These are phyloP conservation scores for Laupala kohalensis DNA, from an alignment of 1,140 invertebrate genomes.

Conservation along the genomic window DNA sequence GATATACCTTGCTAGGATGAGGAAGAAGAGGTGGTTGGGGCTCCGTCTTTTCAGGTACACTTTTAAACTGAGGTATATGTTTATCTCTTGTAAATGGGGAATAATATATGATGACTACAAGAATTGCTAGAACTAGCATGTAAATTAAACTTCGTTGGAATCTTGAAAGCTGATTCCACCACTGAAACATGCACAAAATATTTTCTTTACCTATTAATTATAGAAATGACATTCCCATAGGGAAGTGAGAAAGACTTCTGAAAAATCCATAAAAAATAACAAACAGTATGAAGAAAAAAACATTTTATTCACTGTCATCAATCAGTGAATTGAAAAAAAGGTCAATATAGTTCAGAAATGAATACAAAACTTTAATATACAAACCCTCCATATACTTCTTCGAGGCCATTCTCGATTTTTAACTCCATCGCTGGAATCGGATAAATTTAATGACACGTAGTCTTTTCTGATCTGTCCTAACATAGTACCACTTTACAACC, in stretches of 20 bases:
- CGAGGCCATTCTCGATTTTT: constrained; percentile 8
- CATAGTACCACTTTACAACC: constrained; percentile 8
- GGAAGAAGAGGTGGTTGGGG: neutral
- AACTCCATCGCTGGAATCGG: neutral
- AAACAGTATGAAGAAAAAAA: neutral
- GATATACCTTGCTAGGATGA: neutral
- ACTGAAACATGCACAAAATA: constrained; percentile 34
- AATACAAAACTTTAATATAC: constrained; percentile 7
- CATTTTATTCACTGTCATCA: neutral
- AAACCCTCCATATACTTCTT: constrained; percentile 33
- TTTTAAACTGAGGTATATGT: neutral
- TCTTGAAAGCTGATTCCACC: constrained; percentile 73
- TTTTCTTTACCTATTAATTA: neutral
- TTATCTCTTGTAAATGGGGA: constrained; percentile 22
- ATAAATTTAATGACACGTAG: constrained; percentile 13
- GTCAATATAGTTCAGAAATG: neutral
- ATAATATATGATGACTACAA: constrained; percentile 41
- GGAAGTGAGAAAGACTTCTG: neutral
- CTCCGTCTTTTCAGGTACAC: neutral
- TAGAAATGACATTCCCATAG: neutral
- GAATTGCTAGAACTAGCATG: constrained; percentile 37
- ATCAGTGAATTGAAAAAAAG: neutral
- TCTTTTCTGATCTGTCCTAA: constrained; percentile 9
- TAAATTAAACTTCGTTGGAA: constrained; percentile 61
- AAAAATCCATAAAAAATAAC: neutral